phyloP scores from a whole-genome alignment of 2,797 vertebrate species.

The Petrocephalus schoutedeni region DNA sequence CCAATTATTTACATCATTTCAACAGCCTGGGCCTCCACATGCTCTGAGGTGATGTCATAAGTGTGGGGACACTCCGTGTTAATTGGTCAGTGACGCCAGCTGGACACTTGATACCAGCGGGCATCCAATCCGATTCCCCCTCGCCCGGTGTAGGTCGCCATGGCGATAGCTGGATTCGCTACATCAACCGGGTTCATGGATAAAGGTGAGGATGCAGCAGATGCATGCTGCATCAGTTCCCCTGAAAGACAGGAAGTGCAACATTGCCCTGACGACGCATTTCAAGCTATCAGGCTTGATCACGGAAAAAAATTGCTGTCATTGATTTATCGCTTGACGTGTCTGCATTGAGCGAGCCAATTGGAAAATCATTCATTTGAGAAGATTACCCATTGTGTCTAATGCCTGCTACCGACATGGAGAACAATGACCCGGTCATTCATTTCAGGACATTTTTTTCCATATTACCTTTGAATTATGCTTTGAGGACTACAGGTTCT shows the following conservation, averaged over 20 bases:
- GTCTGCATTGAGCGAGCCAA: neutral
- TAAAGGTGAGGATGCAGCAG: neutral
- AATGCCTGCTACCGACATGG: neutral
- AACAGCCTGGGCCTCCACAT: neutral
- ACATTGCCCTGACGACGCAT: neutral
- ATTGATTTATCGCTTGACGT: constrained; percentile 7
- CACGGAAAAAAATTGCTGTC: neutral
- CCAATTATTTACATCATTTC: neutral
- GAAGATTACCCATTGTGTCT: neutral
- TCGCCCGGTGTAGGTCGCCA: neutral
- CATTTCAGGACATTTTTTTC: neutral
- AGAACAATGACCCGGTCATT: constrained; percentile 6
- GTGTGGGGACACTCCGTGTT: neutral
- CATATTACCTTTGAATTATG: constrained; percentile 12
- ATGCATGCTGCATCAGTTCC: neutral
- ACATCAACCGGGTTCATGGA: neutral
- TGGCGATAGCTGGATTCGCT: neutral
- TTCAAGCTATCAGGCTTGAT: neutral
- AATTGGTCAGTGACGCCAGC: neutral
- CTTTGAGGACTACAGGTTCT: neutral
- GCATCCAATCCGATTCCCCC: neutral
- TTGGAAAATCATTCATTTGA: constrained; percentile 14
- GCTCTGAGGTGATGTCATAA: neutral
- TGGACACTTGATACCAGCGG: neutral
- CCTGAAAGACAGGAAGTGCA: neutral